These are phyloP conservation scores for Tapirus indicus DNA, from an alignment of 2,797 vertebrate species.

Conservation along the genomic window DNA sequence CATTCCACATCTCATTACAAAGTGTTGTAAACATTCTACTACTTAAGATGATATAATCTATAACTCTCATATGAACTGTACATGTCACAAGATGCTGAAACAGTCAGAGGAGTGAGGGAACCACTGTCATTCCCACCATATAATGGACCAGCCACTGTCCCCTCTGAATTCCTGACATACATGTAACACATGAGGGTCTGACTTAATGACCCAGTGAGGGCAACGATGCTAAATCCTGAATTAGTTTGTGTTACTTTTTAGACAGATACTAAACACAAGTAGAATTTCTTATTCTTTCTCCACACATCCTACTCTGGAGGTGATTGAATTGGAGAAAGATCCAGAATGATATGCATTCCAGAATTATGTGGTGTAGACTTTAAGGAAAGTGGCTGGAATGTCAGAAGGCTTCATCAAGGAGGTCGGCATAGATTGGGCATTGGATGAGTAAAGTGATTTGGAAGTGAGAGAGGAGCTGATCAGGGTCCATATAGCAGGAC, in stretches of 20 bases:
- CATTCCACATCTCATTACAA: background rate
- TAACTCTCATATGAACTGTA: background rate
- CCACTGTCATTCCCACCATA: background rate
- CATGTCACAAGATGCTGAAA: background rate
- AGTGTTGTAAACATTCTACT: background rate
- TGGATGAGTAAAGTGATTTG: background rate
- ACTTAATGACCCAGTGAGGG: background rate
- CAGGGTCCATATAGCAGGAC: background rate
- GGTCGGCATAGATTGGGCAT: background rate
- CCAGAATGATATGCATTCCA: background rate
- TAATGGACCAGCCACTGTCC: background rate
- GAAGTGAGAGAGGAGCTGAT: background rate
- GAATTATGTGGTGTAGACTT: background rate
- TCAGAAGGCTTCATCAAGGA: background rate
- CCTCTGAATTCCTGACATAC: background rate
- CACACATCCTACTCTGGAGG: background rate
- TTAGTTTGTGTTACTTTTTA: background rate
- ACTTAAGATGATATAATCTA: background rate
- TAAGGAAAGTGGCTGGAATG: background rate
- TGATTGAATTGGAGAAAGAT: background rate
- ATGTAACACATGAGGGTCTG: background rate
- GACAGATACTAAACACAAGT: background rate
- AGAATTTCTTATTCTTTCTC: background rate
- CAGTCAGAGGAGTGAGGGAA: background rate
- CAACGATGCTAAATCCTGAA: background rate